phyloP scores from a whole-genome alignment of 2,113 vertebrate species.

The Halcyon malimbica region DNA sequence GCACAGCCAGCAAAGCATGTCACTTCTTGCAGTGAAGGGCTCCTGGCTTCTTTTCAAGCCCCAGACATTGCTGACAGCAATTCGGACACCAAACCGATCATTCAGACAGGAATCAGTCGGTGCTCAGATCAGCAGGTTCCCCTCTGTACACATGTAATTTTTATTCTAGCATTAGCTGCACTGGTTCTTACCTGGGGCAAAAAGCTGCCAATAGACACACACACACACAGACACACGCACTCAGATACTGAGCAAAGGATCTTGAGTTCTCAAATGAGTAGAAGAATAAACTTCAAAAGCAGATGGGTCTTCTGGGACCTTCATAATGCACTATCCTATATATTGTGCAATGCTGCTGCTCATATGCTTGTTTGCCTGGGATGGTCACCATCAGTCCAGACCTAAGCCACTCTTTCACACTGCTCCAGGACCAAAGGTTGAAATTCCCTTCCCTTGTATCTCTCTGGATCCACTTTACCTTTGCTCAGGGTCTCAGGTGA shows the following conservation, averaged over 20 bases:
- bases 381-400: not conserved
- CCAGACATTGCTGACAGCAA: not conserved
- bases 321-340: not conserved
- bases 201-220: not conserved
- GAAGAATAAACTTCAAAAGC: not conserved
- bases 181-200: not conserved
- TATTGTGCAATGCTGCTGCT: not conserved
- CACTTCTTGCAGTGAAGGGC: not conserved
- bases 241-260: not conserved
- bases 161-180: not conserved
- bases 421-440: not conserved
- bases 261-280: not conserved
- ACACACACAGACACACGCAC: too few relatives aligned
- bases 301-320: not conserved
- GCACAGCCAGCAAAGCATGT: not conserved
- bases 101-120: not conserved
- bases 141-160: not conserved
- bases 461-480: not conserved
- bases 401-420: not conserved
- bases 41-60: constrained; percentile 9
- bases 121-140: not conserved
- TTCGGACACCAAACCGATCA: not conserved
- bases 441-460: not conserved
- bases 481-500: not conserved
- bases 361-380: rapidly evolving